Conservation (phyloP, 2,888 invertebrate genomes). For the Dasysyrphus tricinctus region DNA sequence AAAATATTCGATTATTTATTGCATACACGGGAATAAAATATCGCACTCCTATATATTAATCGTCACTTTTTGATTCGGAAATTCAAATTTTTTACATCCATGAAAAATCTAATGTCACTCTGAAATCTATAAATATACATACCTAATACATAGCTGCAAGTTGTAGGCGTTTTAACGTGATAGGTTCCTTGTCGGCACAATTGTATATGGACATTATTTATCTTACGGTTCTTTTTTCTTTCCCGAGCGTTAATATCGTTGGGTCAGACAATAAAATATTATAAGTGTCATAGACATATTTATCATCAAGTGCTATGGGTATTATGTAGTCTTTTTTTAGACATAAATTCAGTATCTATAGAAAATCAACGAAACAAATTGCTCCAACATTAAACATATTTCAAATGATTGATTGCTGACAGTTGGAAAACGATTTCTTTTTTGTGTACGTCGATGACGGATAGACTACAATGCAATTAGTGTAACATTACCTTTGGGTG, state of each 20-base stretch:
- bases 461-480: conserved; percentile 45
- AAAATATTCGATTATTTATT: not conserved
- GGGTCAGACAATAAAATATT: conserved; percentile 38
- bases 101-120: not conserved
- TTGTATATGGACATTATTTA: conserved; percentile 33
- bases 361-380: conserved; percentile 48
- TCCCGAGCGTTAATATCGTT: conserved; percentile 11
- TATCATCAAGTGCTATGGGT: conserved; percentile 9
- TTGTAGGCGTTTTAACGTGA: conserved; percentile 24
- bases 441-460: conserved; percentile 40
- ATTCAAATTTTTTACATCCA: not conserved
- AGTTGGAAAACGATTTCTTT: conserved; percentile 39
- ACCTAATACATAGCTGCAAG: not conserved
- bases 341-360: not conserved
- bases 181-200: conserved; percentile 28
- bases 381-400: conserved; percentile 43
- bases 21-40: not conserved
- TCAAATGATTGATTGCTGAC: conserved; percentile 50
- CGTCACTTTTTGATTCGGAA: not conserved
- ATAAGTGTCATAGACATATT: conserved; percentile 42
- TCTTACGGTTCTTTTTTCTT: conserved; percentile 6
- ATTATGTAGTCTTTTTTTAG: not conserved
- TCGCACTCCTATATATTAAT: not conserved
- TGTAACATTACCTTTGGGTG: conserved; percentile 53
- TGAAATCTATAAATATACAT: conserved; percentile 1